A percentile compares a stretch with the other conserved stretches of the same genome.
These are phyloP conservation scores for Villa cingulata DNA, from an alignment of 2,888 invertebrate species.

Conservation along the genomic window DNA sequence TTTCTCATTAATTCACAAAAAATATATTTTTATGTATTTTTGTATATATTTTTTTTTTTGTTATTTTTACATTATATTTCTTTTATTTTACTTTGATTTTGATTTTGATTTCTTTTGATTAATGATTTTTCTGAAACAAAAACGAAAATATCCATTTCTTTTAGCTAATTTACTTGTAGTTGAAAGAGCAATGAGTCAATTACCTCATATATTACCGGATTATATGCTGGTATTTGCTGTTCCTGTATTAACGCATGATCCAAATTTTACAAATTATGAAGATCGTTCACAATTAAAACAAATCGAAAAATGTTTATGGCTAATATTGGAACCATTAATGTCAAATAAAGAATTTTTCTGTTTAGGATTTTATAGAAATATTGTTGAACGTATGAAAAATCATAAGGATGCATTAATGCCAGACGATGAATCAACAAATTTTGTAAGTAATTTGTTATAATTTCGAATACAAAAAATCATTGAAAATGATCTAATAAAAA, in stretches of 20 bases:
- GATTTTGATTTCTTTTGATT: neutral
- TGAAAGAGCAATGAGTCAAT: conserved; percentile 58
- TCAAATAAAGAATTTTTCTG: conserved; percentile 88
- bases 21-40: neutral
- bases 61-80: too few species aligned
- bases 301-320: conserved; percentile 81
- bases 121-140: neutral
- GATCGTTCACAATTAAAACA: conserved; percentile 62
- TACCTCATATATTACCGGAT: conserved; percentile 85
- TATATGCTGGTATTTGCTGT: conserved; percentile 96
- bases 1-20: conserved; percentile 6
- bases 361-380: conserved; percentile 86
- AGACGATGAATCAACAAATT: conserved; percentile 68
- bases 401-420: conserved; percentile 79
- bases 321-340: conserved; percentile 86
- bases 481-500: neutral
- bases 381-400: conserved; percentile 88
- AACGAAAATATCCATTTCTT: neutral
- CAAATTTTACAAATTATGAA: conserved; percentile 62
- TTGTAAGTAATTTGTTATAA: conserved; percentile 44
- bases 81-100: conserved; percentile 2
- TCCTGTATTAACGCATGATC: conserved; percentile 88
- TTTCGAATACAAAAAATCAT: neutral
- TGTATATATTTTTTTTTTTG: too few species aligned
- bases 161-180: conserved; percentile 29